Evolutionary conservation across 2,797 vertebrate genomes (phyloP).

Genomic region (Sebastes oblongus): DNA sequence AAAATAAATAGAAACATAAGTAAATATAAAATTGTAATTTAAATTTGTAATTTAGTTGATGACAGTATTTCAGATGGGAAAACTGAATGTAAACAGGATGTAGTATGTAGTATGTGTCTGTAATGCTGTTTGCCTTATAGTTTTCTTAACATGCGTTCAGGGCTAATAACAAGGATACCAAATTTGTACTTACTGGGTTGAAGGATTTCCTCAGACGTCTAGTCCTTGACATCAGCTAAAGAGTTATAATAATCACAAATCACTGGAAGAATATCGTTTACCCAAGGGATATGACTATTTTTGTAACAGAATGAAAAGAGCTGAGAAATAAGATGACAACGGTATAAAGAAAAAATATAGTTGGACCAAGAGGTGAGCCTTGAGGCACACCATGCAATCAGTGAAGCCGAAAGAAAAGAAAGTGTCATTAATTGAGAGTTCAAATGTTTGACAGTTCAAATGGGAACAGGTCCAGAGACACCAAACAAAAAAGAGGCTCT

Average conservation of each 20-base stretch:
- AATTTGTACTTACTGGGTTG: background rate
- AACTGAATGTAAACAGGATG: too few species aligned
- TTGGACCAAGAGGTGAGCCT: slow-evolving; percentile 42
- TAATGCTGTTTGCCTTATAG: background rate
- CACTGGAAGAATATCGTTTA: background rate
- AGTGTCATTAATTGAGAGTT: slow-evolving; percentile 28
- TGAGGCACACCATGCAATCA: slow-evolving; percentile 37
- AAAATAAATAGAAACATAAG: too few species aligned
- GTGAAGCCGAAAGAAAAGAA: slow-evolving; percentile 5
- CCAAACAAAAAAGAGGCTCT: slow-evolving; percentile 41
- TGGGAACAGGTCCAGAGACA: slow-evolving; percentile 17
- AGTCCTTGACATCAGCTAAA: background rate
- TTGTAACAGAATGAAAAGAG: background rate
- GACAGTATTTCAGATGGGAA: too few species aligned
- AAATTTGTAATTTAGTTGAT: too few species aligned
- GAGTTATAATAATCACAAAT: background rate
- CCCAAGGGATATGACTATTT: background rate
- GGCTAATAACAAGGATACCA: background rate
- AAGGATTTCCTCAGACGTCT: background rate
- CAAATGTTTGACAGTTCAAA: slow-evolving; percentile 52
- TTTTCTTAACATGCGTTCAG: background rate
- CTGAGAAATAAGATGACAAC: slow-evolving; percentile 20
- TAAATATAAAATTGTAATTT: too few species aligned
- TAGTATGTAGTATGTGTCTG: background rate
- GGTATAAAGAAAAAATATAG: slow-evolving; percentile 9